Conservation (phyloP, 2,888 invertebrate genomes). For the Sarcophaga subvicina region DNA sequence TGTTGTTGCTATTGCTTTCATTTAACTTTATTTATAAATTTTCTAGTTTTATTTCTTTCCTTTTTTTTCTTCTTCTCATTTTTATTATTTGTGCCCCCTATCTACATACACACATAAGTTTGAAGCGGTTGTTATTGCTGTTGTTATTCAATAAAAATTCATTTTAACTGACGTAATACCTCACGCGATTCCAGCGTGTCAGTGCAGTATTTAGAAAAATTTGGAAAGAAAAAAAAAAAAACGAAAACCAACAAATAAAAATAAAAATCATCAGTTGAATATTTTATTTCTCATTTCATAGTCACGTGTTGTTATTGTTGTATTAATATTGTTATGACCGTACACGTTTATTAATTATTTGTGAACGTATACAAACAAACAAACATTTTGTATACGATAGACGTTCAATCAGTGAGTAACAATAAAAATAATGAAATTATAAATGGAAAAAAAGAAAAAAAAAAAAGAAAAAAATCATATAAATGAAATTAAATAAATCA, state of each 20-base stretch:
- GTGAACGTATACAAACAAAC: neutral
- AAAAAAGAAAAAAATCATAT: neutral
- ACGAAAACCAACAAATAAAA: too few species aligned
- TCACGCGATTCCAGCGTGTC: slow-evolving; percentile 81
- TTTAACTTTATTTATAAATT: neutral
- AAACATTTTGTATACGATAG: too few species aligned
- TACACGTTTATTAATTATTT: slow-evolving; percentile 42
- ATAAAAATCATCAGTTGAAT: slow-evolving; percentile 37
- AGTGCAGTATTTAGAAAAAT: slow-evolving; percentile 41
- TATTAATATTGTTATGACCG: neutral
- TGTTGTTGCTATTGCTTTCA: slow-evolving; percentile 1
- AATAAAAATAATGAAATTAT: slow-evolving; percentile 26
- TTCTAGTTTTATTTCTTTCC: neutral
- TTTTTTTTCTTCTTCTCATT: neutral
- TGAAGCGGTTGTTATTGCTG: slow-evolving; percentile 9
- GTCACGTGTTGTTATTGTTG: slow-evolving; percentile 63
- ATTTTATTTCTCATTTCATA: slow-evolving; percentile 49
- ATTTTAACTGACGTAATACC: slow-evolving; percentile 81
- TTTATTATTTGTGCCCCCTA: too few species aligned
- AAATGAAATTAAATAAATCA: too few species aligned
- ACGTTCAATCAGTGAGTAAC: neutral
- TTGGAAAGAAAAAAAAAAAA: neutral
- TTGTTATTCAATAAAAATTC: slow-evolving; percentile 71
- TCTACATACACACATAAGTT: neutral
- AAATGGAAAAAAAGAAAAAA: neutral